A percentile compares a stretch with the other conserved stretches of the same genome.
These are phyloP conservation scores for Myiotriccus ornatus DNA, from an alignment of 2,797 vertebrate species.

Conservation along the genomic window DNA sequence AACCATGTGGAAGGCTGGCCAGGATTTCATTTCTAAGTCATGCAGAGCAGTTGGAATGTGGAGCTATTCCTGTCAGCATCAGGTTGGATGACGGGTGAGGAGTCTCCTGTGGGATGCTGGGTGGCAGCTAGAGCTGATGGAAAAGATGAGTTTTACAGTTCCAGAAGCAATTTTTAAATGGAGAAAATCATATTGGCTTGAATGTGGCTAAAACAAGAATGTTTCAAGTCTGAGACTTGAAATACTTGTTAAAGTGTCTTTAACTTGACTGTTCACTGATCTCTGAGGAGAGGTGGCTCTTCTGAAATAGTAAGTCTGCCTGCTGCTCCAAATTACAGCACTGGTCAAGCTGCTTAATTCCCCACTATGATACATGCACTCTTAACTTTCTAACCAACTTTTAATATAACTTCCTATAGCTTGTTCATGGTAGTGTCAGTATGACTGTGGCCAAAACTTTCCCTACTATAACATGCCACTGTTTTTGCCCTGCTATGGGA, in stretches of 20 bases:
- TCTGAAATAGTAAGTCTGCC: background rate
- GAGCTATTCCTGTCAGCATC: background rate
- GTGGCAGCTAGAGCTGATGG: background rate
- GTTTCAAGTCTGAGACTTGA: background rate
- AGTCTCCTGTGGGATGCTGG: background rate
- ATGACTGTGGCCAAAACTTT: background rate
- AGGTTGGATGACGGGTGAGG: background rate
- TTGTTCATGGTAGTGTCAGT: background rate
- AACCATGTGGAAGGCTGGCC: background rate
- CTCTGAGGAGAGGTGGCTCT: background rate
- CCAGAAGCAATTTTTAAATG: background rate
- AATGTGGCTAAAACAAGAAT: background rate
- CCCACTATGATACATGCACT: rapidly evolving
- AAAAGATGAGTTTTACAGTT: background rate
- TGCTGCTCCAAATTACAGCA: background rate
- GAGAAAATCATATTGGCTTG: background rate
- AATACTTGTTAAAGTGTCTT: background rate
- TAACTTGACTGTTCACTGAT: background rate
- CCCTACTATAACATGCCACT: rapidly evolving
- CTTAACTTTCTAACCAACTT: background rate
- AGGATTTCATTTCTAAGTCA: background rate
- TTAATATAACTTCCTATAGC: background rate
- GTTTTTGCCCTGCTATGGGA: background rate
- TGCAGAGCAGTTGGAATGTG: background rate
- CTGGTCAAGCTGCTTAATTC: background rate